Evolutionary conservation across 2,888 invertebrate species (phyloP).

Genomic region (Rhagonycha fulva): DNA sequence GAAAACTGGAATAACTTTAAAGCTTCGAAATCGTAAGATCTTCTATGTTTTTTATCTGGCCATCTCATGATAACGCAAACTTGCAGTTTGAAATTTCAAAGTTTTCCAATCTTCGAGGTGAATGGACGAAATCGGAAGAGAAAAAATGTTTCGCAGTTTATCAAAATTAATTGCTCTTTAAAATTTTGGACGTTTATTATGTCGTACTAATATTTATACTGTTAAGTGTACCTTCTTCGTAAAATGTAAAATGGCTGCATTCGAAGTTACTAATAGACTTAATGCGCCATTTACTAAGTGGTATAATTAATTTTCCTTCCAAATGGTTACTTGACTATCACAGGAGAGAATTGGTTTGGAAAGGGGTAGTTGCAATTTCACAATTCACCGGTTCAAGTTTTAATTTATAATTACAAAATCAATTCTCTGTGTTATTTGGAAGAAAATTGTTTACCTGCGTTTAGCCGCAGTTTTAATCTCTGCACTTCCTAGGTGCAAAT

Average conservation of each 20-base stretch:
- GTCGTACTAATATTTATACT: background rate
- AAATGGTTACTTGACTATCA: background rate
- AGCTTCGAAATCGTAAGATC: too few species aligned
- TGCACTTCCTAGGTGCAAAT: conserved; percentile 7
- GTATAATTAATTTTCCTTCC: background rate
- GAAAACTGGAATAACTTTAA: too few species aligned
- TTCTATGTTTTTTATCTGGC: too few species aligned
- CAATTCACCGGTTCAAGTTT: background rate
- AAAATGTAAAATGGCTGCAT: background rate
- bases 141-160: background rate
- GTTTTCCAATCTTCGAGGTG: too few species aligned
- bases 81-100: too few species aligned
- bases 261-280: background rate
- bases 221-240: background rate
- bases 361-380: background rate
- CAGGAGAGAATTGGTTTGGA: background rate
- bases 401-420: background rate
- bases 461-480: background rate
- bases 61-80: too few species aligned
- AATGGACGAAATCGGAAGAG: too few species aligned
- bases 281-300: conserved; percentile 1
- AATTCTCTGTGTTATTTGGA: background rate
- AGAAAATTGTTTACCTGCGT: background rate
- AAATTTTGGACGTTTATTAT: background rate
- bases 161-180: background rate